Percentiles rank a stretch among this genome's conserved stretches.
Evolutionary conservation across 2,113 vertebrate species (phyloP).

Genomic region (Daubentonia madagascariensis): DNA sequence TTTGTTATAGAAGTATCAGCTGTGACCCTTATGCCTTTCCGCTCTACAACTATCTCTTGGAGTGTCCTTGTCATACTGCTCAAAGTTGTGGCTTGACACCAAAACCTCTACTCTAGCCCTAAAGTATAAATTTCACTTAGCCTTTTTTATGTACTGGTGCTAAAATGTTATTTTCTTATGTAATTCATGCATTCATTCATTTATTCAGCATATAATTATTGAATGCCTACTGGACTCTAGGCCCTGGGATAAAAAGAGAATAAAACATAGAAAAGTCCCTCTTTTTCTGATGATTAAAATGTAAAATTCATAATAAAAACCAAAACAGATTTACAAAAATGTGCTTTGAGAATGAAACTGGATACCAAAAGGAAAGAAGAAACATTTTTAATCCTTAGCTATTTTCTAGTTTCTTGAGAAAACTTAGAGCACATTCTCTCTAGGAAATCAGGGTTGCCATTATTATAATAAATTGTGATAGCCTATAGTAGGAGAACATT

Average conservation of each 20-base stretch:
- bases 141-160: neutral
- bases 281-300: neutral
- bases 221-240: neutral
- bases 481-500: neutral
- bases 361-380: neutral
- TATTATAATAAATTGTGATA: neutral
- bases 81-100: neutral
- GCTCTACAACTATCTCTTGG: neutral
- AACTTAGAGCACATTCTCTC: neutral
- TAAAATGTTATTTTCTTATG: neutral
- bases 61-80: neutral
- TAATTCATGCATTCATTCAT: neutral
- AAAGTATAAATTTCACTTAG: neutral
- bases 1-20: neutral
- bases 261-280: neutral
- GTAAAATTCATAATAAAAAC: neutral
- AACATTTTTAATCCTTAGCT: neutral
- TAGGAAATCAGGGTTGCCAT: neutral
- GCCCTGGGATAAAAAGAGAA: neutral
- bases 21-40: neutral
- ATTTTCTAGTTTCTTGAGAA: neutral
- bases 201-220: neutral
- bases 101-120: neutral
- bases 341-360: neutral
- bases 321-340: neutral